A percentile compares a stretch with the other conserved stretches of the same genome.
phyloP scores from a whole-genome alignment of 1,140 invertebrate species.

The Dinothrombium tinctorium region DNA sequence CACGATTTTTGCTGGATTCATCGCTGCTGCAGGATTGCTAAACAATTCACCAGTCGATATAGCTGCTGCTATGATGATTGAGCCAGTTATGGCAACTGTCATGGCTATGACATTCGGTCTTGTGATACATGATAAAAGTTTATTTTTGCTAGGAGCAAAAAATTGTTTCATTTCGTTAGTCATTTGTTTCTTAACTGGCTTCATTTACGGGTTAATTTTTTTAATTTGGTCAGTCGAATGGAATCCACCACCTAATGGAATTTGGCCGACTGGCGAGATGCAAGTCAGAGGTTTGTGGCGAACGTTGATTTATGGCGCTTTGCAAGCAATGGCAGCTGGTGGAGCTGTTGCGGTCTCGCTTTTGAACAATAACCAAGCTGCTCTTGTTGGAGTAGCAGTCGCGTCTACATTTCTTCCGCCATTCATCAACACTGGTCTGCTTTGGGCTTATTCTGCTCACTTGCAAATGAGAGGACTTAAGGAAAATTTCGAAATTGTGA shows the following conservation, averaged over 20 bases:
- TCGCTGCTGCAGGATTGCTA: constrained; percentile 42
- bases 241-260: constrained; percentile 9
- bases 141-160: constrained; percentile 36
- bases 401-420: constrained; percentile 61
- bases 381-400: constrained; percentile 63
- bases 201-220: constrained; percentile 14
- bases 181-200: constrained; percentile 37
- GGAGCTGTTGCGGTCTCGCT: constrained; percentile 57
- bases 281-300: constrained; percentile 29
- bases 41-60: constrained; percentile 57
- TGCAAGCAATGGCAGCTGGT: constrained; percentile 42
- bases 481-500: neutral
- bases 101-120: constrained; percentile 57
- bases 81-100: constrained; percentile 48
- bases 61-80: constrained; percentile 63
- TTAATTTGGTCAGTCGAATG: constrained; percentile 6
- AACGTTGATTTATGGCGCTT: constrained; percentile 32
- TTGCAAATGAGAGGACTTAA: constrained; percentile 5
- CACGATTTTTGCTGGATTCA: constrained; percentile 19
- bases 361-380: constrained; percentile 54
- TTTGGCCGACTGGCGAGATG: constrained; percentile 13
- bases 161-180: constrained; percentile 40
- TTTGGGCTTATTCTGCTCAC: constrained; percentile 12
- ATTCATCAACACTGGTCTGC: constrained; percentile 40
- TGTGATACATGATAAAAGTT: constrained; percentile 40